phyloP scores from a whole-genome alignment of 2,888 invertebrate genomes.

The Listrodromus nycthemerus region DNA sequence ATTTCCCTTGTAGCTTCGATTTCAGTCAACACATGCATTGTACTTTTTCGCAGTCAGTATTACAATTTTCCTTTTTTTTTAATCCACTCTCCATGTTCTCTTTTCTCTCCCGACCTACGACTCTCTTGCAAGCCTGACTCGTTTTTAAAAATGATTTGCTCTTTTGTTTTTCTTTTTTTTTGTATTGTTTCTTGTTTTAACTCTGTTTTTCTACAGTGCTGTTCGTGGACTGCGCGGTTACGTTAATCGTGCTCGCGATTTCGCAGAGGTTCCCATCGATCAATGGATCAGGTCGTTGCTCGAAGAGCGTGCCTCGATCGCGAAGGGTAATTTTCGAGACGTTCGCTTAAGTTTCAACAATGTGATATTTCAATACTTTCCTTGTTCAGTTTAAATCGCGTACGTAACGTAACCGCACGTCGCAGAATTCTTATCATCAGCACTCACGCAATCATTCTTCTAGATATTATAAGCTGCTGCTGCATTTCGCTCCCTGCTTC shows the following conservation, averaged over 20 bases:
- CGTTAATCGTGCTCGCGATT: constrained; percentile 64
- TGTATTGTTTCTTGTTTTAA: constrained; percentile 29
- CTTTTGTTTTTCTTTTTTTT: constrained; percentile 42
- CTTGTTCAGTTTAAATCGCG: constrained; percentile 34
- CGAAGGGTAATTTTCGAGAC: neutral
- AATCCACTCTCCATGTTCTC: constrained; percentile 45
- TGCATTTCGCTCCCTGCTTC: constrained; percentile 36
- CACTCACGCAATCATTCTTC: constrained; percentile 68
- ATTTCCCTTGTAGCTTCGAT: constrained; percentile 70
- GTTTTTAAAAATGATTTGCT: constrained; percentile 57
- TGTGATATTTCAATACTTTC: constrained; percentile 33
- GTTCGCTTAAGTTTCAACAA: neutral
- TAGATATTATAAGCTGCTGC: constrained; percentile 63
- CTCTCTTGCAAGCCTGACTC: constrained; percentile 65
- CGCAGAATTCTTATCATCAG: constrained; percentile 59
- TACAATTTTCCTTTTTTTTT: constrained; percentile 68
- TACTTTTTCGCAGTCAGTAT: constrained; percentile 78
- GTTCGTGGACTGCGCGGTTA: constrained; percentile 71
- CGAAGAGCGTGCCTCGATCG: neutral
- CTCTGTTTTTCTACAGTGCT: constrained; percentile 66
- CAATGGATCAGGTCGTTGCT: neutral
- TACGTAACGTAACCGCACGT: constrained; percentile 73
- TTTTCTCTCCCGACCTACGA: constrained; percentile 31
- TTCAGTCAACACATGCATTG: constrained; percentile 83
- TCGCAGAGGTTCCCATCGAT: constrained; percentile 22